A percentile compares a stretch with the other conserved stretches of the same genome.
phyloP scores from a whole-genome alignment of 2,797 vertebrate genomes.

The Lepus townsendii region DNA sequence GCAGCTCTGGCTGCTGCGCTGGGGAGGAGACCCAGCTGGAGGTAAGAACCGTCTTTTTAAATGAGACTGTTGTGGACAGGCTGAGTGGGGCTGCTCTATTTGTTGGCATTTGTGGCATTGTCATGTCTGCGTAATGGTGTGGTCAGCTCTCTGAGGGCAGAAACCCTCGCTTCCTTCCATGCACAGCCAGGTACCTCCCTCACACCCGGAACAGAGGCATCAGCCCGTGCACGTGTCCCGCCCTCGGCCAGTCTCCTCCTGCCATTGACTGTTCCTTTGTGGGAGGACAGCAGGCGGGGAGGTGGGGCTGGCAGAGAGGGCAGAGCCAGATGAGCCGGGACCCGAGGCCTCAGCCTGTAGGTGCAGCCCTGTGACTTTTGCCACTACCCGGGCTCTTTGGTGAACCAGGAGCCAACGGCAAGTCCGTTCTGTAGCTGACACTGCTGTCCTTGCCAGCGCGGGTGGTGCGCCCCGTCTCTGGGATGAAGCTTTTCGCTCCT shows the following conservation, averaged over 20 bases:
- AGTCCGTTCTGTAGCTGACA: neutral
- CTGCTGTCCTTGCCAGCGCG: neutral
- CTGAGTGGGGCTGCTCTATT: neutral
- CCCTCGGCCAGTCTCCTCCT: no score
- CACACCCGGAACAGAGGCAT: neutral
- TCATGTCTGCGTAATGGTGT: neutral
- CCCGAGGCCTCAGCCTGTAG: no score
- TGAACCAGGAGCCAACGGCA: neutral
- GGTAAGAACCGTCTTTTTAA: neutral
- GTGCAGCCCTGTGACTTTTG: neutral
- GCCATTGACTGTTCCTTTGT: neutral
- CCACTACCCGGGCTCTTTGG: neutral
- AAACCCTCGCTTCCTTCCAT: neutral
- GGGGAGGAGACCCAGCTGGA: neutral
- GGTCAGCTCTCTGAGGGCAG: neutral
- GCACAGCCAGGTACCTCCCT: rapidly evolving
- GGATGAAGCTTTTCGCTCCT: slow-evolving; percentile 56
- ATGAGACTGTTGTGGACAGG: neutral
- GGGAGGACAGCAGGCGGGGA: neutral
- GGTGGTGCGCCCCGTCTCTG: slow-evolving; percentile 11
- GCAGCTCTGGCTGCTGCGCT: neutral
- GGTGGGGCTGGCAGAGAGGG: neutral
- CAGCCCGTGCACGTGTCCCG: no score
- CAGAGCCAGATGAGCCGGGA: neutral
- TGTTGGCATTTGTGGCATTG: neutral